Conservation (phyloP, 2,113 vertebrate species). For the Corythoichthys intestinalis region DNA sequence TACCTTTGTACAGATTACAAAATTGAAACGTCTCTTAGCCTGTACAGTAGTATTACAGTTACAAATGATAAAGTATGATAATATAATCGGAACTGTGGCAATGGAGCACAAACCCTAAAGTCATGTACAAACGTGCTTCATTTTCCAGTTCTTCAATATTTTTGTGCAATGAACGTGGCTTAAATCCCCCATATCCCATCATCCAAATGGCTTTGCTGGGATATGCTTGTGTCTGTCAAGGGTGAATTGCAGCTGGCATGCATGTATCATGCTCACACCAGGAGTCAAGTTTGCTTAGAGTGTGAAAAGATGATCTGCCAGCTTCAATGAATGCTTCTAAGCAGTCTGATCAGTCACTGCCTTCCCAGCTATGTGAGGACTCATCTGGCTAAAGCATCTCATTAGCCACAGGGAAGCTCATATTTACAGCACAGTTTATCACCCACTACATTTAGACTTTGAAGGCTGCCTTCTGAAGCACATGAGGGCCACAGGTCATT, state of each 20-base stretch:
- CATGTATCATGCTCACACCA: conserved; percentile 46
- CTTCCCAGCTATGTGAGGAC: conserved; percentile 68
- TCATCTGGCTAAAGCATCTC: conserved; percentile 69
- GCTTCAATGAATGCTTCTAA: conserved; percentile 75
- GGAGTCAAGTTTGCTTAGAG: conserved; percentile 74
- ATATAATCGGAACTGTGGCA: too few relatives aligned
- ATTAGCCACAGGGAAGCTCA: conserved; percentile 71
- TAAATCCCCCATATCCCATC: conserved; percentile 22
- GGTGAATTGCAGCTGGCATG: conserved; percentile 76
- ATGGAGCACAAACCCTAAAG: background rate
- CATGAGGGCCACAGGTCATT: conserved; percentile 28
- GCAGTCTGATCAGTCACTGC: conserved; percentile 66
- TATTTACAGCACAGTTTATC: conserved; percentile 71
- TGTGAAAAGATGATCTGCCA: conserved; percentile 81
- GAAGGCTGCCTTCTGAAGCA: conserved; percentile 29
- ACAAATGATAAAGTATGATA: too few relatives aligned
- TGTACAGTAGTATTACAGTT: too few relatives aligned
- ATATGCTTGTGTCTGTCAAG: conserved; percentile 75
- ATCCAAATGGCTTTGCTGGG: conserved; percentile 69
- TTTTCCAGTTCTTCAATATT: background rate
- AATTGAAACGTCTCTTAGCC: too few relatives aligned
- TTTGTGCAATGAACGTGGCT: conserved; percentile 1
- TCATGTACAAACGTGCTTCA: background rate
- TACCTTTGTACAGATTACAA: too few relatives aligned
- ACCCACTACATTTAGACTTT: conserved; percentile 67